These are phyloP conservation scores for Petrolisthes manimaculis DNA, from an alignment of 2,888 invertebrate species.

Conservation along the genomic window DNA sequence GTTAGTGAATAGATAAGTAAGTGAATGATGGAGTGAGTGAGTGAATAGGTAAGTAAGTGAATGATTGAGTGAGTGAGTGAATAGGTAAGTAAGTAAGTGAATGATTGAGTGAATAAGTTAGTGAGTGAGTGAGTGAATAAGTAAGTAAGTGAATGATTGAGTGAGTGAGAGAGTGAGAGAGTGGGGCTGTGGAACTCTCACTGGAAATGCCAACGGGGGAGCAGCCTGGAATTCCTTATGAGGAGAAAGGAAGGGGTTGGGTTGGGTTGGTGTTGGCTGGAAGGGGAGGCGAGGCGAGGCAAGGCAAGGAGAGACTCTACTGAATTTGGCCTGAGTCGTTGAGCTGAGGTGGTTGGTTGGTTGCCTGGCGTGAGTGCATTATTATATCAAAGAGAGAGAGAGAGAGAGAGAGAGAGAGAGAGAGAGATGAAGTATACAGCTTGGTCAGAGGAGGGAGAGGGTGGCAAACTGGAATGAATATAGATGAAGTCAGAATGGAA, in stretches of 20 bases:
- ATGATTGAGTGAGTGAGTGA: too few relatives aligned
- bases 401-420: not conserved
- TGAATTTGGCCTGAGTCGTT: too few relatives aligned
- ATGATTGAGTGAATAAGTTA: too few relatives aligned
- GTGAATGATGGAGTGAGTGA: too few relatives aligned
- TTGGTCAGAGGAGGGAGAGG: not conserved
- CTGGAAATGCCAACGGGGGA: not conserved
- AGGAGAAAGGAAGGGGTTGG: not conserved
- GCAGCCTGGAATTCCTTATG: not conserved
- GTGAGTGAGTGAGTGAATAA: too few relatives aligned
- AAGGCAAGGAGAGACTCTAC: too few relatives aligned
- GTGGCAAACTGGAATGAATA: not conserved
- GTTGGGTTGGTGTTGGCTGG: not conserved
- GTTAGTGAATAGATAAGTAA: too few relatives aligned
- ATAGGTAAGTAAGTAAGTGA: not conserved
- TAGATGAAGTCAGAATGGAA: not conserved
- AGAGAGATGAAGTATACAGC: not conserved
- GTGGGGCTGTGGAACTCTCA: not conserved
- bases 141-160: too few relatives aligned
- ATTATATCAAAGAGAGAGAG: too few relatives aligned
- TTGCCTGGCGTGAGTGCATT: too few relatives aligned
- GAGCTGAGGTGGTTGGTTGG: too few relatives aligned
- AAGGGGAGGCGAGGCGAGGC: too few relatives aligned
- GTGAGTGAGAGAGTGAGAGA: not conserved
- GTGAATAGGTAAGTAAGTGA: not conserved